These are phyloP conservation scores for Podiceps cristatus DNA, from an alignment of 2,113 vertebrate species.

Conservation along the genomic window DNA sequence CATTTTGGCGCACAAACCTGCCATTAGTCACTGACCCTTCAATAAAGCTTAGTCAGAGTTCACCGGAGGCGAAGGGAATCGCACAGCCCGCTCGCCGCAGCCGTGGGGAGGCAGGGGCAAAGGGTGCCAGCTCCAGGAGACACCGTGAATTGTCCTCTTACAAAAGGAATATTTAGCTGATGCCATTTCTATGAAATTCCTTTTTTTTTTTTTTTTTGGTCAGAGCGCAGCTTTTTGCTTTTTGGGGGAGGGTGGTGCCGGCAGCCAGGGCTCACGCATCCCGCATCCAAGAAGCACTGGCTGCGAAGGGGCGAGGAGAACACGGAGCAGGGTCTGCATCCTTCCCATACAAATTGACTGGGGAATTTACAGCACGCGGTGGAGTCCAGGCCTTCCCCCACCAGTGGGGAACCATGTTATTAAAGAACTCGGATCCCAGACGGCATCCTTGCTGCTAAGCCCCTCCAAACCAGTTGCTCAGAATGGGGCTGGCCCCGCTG, in stretches of 20 bases:
- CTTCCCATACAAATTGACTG: accelerated
- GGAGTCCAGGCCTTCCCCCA: not conserved
- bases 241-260: not conserved
- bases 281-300: accelerated
- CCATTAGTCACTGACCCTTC: not conserved
- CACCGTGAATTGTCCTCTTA: not conserved
- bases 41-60: not conserved
- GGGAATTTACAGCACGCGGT: accelerated
- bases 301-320: not conserved
- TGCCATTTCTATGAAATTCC: not conserved
- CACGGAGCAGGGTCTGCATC: not conserved
- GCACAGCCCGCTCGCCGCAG: not conserved
- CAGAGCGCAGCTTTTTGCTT: not conserved
- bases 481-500: not conserved
- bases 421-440: not conserved
- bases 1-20: not conserved
- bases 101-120: not conserved
- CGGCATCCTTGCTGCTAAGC: not conserved
- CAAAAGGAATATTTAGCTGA: slow-evolving; percentile 4
- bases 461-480: not conserved
- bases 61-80: not conserved
- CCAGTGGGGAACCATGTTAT: accelerated
- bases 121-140: not conserved
- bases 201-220: not conserved
- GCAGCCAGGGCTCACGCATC: not conserved